A percentile compares a stretch with the other conserved stretches of the same genome.
phyloP scores from a whole-genome alignment of 1,140 invertebrate genomes.

The Drosophila rufa region DNA sequence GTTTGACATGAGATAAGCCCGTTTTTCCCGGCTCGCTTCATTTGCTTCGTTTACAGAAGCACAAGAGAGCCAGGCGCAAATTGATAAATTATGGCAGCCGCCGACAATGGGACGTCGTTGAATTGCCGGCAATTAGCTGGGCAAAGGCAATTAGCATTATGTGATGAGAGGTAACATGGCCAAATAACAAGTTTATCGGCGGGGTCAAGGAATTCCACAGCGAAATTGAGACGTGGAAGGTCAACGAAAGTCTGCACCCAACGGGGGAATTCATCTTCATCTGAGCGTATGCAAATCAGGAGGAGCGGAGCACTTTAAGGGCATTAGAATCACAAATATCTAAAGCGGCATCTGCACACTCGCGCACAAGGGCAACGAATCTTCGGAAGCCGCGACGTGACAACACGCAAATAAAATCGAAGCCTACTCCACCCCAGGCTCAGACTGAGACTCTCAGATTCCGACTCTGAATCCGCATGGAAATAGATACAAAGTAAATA shows the following conservation, averaged over 20 bases:
- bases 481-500: conserved; percentile 81
- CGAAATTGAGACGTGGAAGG: conserved; percentile 63
- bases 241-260: conserved; percentile 39
- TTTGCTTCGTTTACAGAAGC: conserved; percentile 44
- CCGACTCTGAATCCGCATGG: conserved; percentile 17
- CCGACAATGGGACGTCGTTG: background rate
- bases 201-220: conserved; percentile 45
- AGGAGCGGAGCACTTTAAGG: conserved; percentile 68
- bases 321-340: conserved; percentile 79
- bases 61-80: conserved; percentile 37
- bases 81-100: conserved; percentile 73
- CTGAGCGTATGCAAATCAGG: conserved; percentile 64
- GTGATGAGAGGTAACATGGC: conserved; percentile 56
- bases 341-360: conserved; percentile 29
- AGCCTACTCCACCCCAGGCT: conserved; percentile 42
- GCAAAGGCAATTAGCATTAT: conserved; percentile 64
- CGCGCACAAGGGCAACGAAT: conserved; percentile 43
- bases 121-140: conserved; percentile 73
- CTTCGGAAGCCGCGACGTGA: conserved; percentile 45
- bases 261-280: conserved; percentile 11
- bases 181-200: conserved; percentile 45
- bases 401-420: conserved; percentile 50
- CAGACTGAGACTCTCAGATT: conserved; percentile 5
- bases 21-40: conserved; percentile 66
- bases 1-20: conserved; percentile 76